phyloP scores from a whole-genome alignment of 23 tunicate species.

The Halocynthia roretzi region DNA sequence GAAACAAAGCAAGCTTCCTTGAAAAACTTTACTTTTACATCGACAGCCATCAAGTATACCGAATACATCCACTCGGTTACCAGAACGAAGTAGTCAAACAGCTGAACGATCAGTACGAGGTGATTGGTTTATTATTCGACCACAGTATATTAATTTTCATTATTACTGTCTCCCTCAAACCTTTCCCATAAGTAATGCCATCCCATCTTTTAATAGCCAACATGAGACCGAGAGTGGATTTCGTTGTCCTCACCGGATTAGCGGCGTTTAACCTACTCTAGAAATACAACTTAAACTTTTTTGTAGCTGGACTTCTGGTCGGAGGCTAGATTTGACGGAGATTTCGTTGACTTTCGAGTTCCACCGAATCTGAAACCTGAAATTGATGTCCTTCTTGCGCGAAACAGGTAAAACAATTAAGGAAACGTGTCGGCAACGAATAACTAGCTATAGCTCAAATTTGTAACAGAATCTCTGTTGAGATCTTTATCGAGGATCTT shows the following conservation, averaged over 20 bases:
- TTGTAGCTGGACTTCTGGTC: constrained; percentile 23
- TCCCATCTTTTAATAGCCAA: too few species aligned
- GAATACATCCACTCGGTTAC: not conserved
- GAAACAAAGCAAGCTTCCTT: not conserved
- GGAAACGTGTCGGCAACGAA: not conserved
- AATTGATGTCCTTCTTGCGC: constrained; percentile 18
- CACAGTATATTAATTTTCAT: not conserved
- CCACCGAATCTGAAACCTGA: not conserved
- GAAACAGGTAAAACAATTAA: constrained; percentile 1
- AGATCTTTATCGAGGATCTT: constrained; percentile 73
- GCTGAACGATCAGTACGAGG: not conserved
- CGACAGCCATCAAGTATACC: not conserved
- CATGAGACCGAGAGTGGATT: too few species aligned
- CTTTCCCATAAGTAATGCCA: too few species aligned
- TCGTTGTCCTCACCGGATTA: too few species aligned
- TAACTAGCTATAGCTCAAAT: not conserved
- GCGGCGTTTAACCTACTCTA: not conserved
- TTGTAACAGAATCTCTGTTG: constrained; percentile 34
- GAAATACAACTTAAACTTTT: not conserved
- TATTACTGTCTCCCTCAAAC: too few species aligned
- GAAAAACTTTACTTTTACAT: not conserved
- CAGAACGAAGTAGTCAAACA: not conserved
- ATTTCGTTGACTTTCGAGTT: constrained; percentile 38
- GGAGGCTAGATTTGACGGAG: constrained; percentile 7
- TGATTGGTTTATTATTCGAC: not conserved